phyloP scores from a whole-genome alignment of 2,888 invertebrate genomes.

The Tridacna crocea region DNA sequence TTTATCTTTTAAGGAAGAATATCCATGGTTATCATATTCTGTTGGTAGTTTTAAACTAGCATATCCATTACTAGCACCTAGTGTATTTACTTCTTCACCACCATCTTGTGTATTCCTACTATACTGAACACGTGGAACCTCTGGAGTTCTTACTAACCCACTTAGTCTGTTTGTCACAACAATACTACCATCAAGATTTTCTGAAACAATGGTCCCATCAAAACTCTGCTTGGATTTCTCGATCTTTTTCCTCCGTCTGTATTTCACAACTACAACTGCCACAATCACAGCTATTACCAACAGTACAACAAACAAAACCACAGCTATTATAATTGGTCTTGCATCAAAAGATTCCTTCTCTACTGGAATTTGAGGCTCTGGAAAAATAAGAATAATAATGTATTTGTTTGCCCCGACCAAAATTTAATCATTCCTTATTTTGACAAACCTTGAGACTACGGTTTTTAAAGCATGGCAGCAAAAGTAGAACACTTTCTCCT shows the following conservation, averaged over 20 bases:
- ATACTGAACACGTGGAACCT: slow-evolving; percentile 36
- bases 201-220: slow-evolving; percentile 32
- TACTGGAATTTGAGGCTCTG: slow-evolving; percentile 1
- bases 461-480: no score
- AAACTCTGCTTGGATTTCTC: slow-evolving; percentile 34
- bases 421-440: background rate
- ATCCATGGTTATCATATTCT: slow-evolving; percentile 8
- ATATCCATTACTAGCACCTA: background rate
- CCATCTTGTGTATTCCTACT: slow-evolving; percentile 5
- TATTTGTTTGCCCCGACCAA: background rate
- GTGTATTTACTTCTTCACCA: background rate
- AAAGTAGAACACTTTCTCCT: no score
- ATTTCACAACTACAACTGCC: slow-evolving; percentile 12
- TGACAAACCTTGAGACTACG: background rate
- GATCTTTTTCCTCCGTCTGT: background rate
- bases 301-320: slow-evolving; percentile 48
- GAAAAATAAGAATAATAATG: background rate
- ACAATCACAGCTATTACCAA: slow-evolving; percentile 48
- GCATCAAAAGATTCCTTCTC: slow-evolving; percentile 38
- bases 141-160: slow-evolving; percentile 37
- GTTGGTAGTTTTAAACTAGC: background rate
- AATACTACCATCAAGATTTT: slow-evolving; percentile 39
- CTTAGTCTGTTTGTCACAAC: slow-evolving; percentile 38
- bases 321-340: slow-evolving; percentile 51
- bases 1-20: background rate